Base-by-base conservation (phyloP, 2,888 invertebrate species). In the Drosophila peninsularis region DNA sequence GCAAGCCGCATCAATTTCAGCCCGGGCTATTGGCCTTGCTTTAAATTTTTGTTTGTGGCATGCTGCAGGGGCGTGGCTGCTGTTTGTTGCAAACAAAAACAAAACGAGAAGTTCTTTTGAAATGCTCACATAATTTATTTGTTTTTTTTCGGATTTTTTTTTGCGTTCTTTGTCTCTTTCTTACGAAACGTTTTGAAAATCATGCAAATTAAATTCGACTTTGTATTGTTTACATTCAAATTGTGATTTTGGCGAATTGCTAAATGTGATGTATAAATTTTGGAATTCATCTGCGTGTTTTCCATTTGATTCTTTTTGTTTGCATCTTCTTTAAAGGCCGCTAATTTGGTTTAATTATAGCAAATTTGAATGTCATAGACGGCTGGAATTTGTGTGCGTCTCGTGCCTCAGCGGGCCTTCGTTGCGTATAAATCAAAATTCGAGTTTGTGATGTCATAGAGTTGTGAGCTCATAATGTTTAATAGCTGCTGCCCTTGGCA, bases 121-220 rank as follows among this genome's bases (percentile, higher is more conserved):
- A 83, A 77, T 75, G 80, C 75, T 49, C 76, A 71, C 84, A 89
- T 89, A 80, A 83, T 80, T 83, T 89, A 89, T 81, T 79, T 87
- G 52, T 34, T 41, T 75, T 39, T 41, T 49, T 52, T 5, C 7
- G 27, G 27, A 30, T 75, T 39, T 41, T 50, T 52, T 58, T 21
- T 42, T 34, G 58, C n/a, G 0, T 32, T 52, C 62, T 32, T 60
- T 34, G 47, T 47, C 42, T 19, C 80, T 82, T 86, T 82, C 88
- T 71, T 80, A 50, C 44, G 88, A 80, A 88, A 88, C 74, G 64
- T 52, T 74, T 83, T 66, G 84, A 62, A 79, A 73, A 82, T 68
- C 85, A 84, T 89, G 83, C 83, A 84, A 89, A 87, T 87, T 81
- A 75, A 68, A 64, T 80, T 66, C 64, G 69, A 80, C 45, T 58